phyloP scores from a whole-genome alignment of 2,888 invertebrate species.

The Heliconius cydno region DNA sequence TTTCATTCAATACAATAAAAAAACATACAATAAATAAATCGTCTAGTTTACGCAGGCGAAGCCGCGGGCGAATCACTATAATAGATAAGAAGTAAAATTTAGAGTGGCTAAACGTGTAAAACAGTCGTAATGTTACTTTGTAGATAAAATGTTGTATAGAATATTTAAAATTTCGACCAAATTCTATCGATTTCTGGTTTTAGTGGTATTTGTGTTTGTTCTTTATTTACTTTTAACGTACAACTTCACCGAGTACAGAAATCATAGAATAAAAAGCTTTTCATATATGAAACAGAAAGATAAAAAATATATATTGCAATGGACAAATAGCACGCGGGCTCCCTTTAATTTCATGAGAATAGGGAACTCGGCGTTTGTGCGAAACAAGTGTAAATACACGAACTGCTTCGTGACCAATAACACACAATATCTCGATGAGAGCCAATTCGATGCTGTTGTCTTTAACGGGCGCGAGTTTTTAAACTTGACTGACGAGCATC shows the following conservation, averaged over 20 bases:
- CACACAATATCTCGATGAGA: constrained; percentile 38
- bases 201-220: neutral
- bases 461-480: constrained; percentile 48
- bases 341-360: constrained; percentile 48
- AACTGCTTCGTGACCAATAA: constrained; percentile 52
- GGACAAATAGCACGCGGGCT: constrained; percentile 44
- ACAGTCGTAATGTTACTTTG: constrained; percentile 8
- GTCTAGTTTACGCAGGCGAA: neutral
- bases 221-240: neutral
- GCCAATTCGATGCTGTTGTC: constrained; percentile 47
- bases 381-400: constrained; percentile 46
- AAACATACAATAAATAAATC: neutral
- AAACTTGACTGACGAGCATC: constrained; percentile 42
- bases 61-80: neutral
- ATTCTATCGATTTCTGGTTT: neutral
- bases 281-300: constrained; percentile 38
- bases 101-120: neutral
- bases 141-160: neutral
- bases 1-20: neutral
- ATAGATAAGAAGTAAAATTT: constrained; percentile 2
- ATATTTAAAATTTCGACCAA: neutral
- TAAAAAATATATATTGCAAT: constrained; percentile 47
- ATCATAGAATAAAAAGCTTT: neutral
- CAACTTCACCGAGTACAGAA: neutral
- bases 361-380: constrained; percentile 47